Conservation (phyloP, 2,888 invertebrate species). For the Lithodes maja region DNA sequence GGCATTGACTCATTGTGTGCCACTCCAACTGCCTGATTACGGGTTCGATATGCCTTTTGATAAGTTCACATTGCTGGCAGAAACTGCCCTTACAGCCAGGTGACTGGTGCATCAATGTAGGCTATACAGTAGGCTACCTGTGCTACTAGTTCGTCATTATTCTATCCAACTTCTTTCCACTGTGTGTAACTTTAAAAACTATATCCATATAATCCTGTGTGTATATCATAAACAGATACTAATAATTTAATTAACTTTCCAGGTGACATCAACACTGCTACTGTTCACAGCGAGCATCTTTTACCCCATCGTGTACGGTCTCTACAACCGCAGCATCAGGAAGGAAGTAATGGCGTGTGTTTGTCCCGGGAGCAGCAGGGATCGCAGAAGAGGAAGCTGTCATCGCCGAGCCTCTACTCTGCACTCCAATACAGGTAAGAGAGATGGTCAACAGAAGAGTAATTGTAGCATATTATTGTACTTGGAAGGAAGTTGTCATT, state of each 20-base stretch:
- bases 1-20: no score
- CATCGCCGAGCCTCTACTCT: constrained; percentile 42
- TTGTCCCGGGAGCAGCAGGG: constrained; percentile 48
- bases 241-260: neutral
- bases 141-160: neutral
- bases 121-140: neutral
- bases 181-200: no score
- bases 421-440: constrained; percentile 47
- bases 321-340: constrained; percentile 72
- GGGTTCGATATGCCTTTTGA: no score
- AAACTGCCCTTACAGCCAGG: no score
- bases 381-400: constrained; percentile 33
- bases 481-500: no score
- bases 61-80: no score
- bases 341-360: constrained; percentile 69
- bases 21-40: no score
- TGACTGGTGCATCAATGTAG: neutral
- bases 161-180: no score
- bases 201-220: no score
- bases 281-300: constrained; percentile 70
- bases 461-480: neutral
- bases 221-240: no score
- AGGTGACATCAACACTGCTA: constrained; percentile 68
- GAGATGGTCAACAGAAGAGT: neutral
- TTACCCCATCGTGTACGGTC: constrained; percentile 72